These are phyloP conservation scores for Clunio marinus DNA, from an alignment of 2,888 invertebrate species.

Conservation along the genomic window DNA sequence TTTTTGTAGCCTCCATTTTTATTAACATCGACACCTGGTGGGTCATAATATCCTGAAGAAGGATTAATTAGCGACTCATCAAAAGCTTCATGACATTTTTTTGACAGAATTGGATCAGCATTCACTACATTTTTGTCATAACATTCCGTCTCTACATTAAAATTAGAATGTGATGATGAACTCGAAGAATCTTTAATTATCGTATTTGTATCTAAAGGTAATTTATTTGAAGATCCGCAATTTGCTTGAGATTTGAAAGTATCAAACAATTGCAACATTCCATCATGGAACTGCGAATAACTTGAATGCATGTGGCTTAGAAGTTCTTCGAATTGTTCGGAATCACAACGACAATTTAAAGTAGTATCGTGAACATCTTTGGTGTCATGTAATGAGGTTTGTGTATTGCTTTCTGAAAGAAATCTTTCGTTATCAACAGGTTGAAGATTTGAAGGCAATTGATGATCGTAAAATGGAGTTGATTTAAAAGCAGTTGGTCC, in stretches of 20 bases:
- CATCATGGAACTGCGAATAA: not conserved
- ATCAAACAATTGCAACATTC: not conserved
- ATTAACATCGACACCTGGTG: not conserved
- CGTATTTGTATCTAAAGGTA: no score
- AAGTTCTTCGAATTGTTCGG: not conserved
- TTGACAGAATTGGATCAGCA: not conserved
- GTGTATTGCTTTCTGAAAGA: no score
- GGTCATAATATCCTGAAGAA: not conserved
- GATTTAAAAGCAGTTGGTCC: slow-evolving; percentile 8
- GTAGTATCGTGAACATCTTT: no score
- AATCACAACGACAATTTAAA: slow-evolving; percentile 8
- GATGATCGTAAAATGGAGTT: not conserved
- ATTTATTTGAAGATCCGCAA: not conserved
- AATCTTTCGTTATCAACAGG: no score
- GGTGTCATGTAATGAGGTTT: no score
- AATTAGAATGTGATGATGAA: not conserved
- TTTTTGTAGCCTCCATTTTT: not conserved
- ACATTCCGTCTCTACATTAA: not conserved
- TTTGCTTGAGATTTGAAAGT: slow-evolving; percentile 9
- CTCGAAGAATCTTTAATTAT: not conserved
- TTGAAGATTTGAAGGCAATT: no score
- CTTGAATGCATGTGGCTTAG: slow-evolving; percentile 19
- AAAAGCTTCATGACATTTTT: not conserved
- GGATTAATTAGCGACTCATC: not conserved
- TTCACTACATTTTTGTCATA: not conserved